Evolutionary conservation across 1,140 invertebrate species (phyloP), one percentile per base, ranked within the genome.

Genomic region (Pseudomyrmex concolor): DNA sequence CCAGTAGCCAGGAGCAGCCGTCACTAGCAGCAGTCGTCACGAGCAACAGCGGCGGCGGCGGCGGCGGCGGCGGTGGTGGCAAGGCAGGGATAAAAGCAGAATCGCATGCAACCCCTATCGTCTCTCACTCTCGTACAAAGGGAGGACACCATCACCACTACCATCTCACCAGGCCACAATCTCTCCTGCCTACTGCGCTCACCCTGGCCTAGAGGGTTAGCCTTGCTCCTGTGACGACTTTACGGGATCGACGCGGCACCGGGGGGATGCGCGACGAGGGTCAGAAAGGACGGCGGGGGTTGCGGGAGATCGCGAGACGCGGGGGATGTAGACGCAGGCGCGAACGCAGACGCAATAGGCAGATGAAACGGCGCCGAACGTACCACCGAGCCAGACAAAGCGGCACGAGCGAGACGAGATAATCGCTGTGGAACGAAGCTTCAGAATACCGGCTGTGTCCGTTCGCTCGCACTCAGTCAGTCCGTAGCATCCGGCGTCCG

Each of bases 261-360:
- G 34, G 5, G 5, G 34, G 34, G 34, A 34, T 34, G 34, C 34
- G 34, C 34, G 71, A 25, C 45, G 45, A 76, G 59, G 22, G 55
- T 19, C 70, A 84, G 64, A 48, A 48, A 55, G 66, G 73, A 63
- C 62, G 55, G 54, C 73, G 73, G 62, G 73, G 73, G 73, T 67
- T 76, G 71, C 68, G 83, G 77, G 73, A 7, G 86, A 74, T 87
- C 70, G 73, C 76, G 86, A 87, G 83, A 68, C 19, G 67, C 68
- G 71, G 73, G 66, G 72, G 73, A 82, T 60, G 60, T 34, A 7
- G 67, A 91, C 92, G 92, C 92, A 92, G 86, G 91, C 92, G 92
- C 92, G 73, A 72, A 92, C 91, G 92, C 90, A 91, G 90, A 90
- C 91, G 89, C 89, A 90, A 83, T 87, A 85, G 67, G 66, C 72